Conservation (phyloP, 1,140 invertebrate species). For the Drosophila oshimai region DNA sequence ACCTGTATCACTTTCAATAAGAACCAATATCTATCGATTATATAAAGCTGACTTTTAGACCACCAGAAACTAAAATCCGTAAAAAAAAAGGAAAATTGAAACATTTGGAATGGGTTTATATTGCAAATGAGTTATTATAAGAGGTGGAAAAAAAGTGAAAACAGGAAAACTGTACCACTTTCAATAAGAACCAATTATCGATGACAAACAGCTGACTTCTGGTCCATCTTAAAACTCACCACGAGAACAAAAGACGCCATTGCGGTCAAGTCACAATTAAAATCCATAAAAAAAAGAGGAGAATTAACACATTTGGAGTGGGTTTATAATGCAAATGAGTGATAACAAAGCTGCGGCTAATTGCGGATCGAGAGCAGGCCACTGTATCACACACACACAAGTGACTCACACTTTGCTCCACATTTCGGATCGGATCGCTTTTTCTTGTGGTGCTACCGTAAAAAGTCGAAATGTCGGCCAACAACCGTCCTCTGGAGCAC, state of each 20-base stretch:
- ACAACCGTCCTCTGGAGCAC: no score
- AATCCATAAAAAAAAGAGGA: background rate
- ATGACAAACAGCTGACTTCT: background rate
- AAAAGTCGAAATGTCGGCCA: constrained; percentile 27
- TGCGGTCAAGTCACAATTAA: background rate
- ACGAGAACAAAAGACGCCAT: background rate
- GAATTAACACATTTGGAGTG: constrained; percentile 39
- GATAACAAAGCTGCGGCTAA: constrained; percentile 65
- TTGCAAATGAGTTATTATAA: background rate
- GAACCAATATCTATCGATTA: no score
- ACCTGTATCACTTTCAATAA: no score
- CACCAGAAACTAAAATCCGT: no score
- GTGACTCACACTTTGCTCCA: constrained; percentile 63
- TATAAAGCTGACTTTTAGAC: no score
- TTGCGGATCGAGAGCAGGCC: constrained; percentile 51
- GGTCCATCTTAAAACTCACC: background rate
- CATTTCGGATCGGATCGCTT: constrained; percentile 35
- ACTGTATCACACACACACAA: constrained; percentile 38
- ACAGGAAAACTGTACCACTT: background rate
- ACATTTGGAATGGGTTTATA: no score
- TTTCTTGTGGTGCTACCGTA: constrained; percentile 54
- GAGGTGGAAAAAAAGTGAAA: background rate
- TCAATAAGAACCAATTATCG: background rate
- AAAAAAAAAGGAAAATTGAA: no score
- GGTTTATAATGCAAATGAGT: constrained; percentile 42